phyloP scores from a whole-genome alignment of 64 coral and sea anemone genomes.

The Acropora tenuis region DNA sequence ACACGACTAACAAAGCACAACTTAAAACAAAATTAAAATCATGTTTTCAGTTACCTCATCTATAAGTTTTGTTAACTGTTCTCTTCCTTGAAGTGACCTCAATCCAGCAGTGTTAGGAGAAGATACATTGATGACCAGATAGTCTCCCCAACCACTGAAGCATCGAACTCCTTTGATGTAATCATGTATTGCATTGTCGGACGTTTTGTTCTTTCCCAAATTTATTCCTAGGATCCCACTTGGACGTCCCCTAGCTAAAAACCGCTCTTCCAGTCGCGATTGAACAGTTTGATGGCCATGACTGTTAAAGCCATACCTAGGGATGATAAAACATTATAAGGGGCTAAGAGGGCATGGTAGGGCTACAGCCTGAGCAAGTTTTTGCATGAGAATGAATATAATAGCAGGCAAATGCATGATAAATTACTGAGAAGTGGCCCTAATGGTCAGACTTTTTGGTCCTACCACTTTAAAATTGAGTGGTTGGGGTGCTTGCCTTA shows the following conservation, averaged over 20 bases:
- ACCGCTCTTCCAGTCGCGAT: constrained; percentile 39
- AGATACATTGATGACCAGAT: constrained; percentile 93
- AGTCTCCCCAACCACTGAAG: constrained; percentile 81
- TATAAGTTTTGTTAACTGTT: constrained; percentile 76
- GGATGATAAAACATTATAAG: background rate
- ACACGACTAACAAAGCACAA: no score
- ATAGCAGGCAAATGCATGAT: no score
- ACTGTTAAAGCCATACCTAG: constrained; percentile 99
- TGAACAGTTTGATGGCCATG: constrained; percentile 72
- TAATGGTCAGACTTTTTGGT: no score
- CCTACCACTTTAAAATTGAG: no score
- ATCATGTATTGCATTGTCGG: constrained; percentile 70
- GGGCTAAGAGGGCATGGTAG: no score
- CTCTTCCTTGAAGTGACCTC: constrained; percentile 87
- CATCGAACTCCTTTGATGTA: constrained; percentile 81
- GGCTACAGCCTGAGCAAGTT: no score
- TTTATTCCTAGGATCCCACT: constrained; percentile 89
- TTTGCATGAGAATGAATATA: no score
- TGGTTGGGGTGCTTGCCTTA: no score
- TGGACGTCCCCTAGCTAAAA: background rate
- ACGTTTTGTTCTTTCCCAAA: constrained; percentile 95
- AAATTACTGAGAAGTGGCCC: no score
- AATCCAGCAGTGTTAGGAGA: constrained; percentile 96
- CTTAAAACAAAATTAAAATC: background rate
- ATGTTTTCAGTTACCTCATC: constrained; percentile 65